These are phyloP conservation scores for Micropoecilia bifurca DNA, from an alignment of 2,797 vertebrate genomes.

Conservation along the genomic window DNA sequence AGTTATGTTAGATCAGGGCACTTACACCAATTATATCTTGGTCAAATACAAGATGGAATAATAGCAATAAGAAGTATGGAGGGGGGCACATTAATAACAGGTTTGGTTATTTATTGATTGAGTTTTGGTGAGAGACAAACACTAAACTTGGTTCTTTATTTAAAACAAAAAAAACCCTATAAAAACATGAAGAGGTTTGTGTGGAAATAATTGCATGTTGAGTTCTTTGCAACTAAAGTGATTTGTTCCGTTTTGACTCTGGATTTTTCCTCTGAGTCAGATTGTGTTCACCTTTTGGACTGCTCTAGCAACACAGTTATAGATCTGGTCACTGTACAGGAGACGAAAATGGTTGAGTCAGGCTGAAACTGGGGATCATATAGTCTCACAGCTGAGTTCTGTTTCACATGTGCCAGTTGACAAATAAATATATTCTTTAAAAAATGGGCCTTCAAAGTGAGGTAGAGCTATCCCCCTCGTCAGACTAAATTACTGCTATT, in stretches of 20 bases:
- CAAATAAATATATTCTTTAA: too few species aligned
- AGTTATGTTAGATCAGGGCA: background rate
- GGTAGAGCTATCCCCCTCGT: too few species aligned
- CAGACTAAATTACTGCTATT: too few species aligned
- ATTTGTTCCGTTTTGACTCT: constrained; percentile 19
- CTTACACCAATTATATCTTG: background rate
- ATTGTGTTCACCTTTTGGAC: constrained; percentile 31
- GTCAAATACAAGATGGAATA: background rate
- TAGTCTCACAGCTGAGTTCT: background rate
- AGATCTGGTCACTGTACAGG: background rate
- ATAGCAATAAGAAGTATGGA: background rate
- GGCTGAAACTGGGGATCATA: background rate
- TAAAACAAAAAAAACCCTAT: constrained; percentile 4
- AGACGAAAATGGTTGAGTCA: background rate
- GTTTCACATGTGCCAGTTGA: background rate
- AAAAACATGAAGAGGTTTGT: constrained; percentile 8
- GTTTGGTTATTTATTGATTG: background rate
- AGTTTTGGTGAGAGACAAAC: background rate
- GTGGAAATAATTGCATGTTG: constrained; percentile 8
- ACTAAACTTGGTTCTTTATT: background rate
- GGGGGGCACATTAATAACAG: background rate
- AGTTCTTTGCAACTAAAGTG: constrained; percentile 12
- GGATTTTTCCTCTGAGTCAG: constrained; percentile 9
- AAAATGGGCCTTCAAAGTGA: too few species aligned
- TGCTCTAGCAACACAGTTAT: background rate